These are phyloP conservation scores for Yponomeuta cagnagella DNA, from an alignment of 2,888 invertebrate species.

Conservation along the genomic window DNA sequence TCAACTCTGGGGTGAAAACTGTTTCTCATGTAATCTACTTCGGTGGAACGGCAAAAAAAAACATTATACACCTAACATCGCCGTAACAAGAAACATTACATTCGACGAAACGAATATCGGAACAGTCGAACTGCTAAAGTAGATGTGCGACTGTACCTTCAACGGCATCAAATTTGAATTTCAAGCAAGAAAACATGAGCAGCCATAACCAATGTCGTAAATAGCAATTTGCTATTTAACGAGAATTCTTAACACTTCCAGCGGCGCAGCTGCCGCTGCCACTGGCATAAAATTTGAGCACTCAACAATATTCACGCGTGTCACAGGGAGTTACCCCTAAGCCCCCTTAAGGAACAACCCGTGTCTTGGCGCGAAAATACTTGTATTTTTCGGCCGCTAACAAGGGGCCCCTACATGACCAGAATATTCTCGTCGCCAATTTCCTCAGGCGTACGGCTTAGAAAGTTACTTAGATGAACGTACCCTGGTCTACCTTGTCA, in stretches of 20 bases:
- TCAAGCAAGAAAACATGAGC: neutral
- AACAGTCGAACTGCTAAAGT: too few relatives aligned
- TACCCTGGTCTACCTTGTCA: slow-evolving; percentile 42
- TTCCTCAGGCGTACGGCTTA: slow-evolving; percentile 64
- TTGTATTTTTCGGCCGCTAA: slow-evolving; percentile 62
- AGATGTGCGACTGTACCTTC: neutral
- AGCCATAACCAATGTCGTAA: slow-evolving; percentile 9
- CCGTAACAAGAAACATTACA: too few relatives aligned
- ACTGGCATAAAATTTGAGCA: slow-evolving; percentile 51
- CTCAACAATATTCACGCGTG: slow-evolving; percentile 42
- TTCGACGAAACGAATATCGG: too few relatives aligned
- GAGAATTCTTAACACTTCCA: slow-evolving; percentile 30
- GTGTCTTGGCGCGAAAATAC: slow-evolving; percentile 47
- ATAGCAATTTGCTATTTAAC: slow-evolving; percentile 12
- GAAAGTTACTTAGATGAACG: slow-evolving; percentile 64
- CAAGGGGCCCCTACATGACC: slow-evolving; percentile 67
- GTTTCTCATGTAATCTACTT: too few relatives aligned
- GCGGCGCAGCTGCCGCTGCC: slow-evolving; percentile 46
- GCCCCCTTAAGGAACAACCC: slow-evolving; percentile 49
- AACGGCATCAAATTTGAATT: neutral
- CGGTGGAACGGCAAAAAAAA: too few relatives aligned
- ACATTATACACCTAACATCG: too few relatives aligned
- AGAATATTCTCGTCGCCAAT: slow-evolving; percentile 71
- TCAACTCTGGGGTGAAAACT: too few relatives aligned
- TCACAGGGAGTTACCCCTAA: slow-evolving; percentile 50